A percentile compares a stretch with the other conserved stretches of the same genome.
These are phyloP conservation scores for Callosobruchus maculatus DNA, from an alignment of 2,888 invertebrate species.

Conservation along the genomic window DNA sequence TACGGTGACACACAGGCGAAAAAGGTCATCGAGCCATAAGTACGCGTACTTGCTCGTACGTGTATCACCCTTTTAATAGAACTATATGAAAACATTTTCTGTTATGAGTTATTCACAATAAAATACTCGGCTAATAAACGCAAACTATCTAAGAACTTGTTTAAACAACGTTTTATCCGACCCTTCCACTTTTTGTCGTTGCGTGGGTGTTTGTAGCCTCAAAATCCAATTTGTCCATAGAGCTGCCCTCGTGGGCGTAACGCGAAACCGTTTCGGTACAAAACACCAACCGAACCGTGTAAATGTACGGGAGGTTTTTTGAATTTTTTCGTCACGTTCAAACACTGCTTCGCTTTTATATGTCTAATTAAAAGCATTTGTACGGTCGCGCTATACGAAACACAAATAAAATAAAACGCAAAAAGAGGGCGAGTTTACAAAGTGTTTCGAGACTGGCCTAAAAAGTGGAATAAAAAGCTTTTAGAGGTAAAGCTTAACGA, in stretches of 20 bases:
- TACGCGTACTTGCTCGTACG: no score
- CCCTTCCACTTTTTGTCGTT: neutral
- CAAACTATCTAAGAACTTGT: no score
- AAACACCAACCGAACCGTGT: neutral
- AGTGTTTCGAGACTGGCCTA: neutral
- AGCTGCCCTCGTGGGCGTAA: neutral
- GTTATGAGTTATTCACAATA: no score
- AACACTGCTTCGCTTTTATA: neutral
- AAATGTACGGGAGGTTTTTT: neutral
- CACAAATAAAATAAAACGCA: neutral
- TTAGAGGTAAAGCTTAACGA: neutral
- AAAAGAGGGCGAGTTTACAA: neutral
- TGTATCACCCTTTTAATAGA: no score
- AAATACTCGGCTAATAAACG: no score
- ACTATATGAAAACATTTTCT: no score
- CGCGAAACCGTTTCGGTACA: neutral
- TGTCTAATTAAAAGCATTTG: neutral
- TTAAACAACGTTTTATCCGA: neutral
- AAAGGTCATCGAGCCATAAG: no score
- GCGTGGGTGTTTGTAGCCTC: neutral
- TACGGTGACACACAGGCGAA: no score
- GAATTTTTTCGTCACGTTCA: neutral
- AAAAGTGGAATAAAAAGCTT: neutral
- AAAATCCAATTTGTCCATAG: neutral
- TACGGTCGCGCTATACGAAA: neutral